These are phyloP conservation scores for Lepus europaeus DNA, from an alignment of 2,113 vertebrate genomes.

Conservation along the genomic window DNA sequence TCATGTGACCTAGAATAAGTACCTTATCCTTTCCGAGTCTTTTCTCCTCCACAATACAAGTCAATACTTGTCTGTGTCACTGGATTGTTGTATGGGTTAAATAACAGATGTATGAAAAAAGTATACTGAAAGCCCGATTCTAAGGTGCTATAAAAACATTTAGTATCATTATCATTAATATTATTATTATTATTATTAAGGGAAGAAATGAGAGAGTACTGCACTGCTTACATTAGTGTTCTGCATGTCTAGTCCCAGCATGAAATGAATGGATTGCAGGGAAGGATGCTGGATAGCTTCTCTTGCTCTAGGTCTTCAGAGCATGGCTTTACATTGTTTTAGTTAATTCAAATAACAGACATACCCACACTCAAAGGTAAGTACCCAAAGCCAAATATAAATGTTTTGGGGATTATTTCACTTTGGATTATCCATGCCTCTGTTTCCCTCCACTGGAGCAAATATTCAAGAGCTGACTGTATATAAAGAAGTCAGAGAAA, in stretches of 20 bases:
- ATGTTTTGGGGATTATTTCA: slow-evolving; percentile 83
- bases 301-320: slow-evolving; percentile 83
- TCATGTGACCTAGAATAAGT: slow-evolving; percentile 37
- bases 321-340: slow-evolving; percentile 80
- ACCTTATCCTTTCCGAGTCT: slow-evolving; percentile 13
- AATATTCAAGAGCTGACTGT: slow-evolving; percentile 85
- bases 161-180: slow-evolving; percentile 74
- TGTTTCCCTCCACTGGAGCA: slow-evolving; percentile 84
- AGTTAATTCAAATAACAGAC: slow-evolving; percentile 83
- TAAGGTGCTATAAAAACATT: slow-evolving; percentile 71
- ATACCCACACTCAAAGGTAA: slow-evolving; percentile 85
- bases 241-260: slow-evolving; percentile 80
- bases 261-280: slow-evolving; percentile 80
- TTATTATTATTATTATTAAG: slow-evolving; percentile 69
- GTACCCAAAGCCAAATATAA: slow-evolving; percentile 84
- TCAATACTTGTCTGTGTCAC: neutral
- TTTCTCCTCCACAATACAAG: neutral
- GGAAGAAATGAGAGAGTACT: slow-evolving; percentile 78
- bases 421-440: slow-evolving; percentile 84
- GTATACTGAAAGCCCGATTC: slow-evolving; percentile 59
- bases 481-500: slow-evolving; percentile 84
- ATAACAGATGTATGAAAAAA: slow-evolving; percentile 62
- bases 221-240: slow-evolving; percentile 80
- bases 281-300: slow-evolving; percentile 79
- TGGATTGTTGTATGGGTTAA: slow-evolving; percentile 45